Percentiles rank a stretch among this genome's conserved stretches.
phyloP scores from a whole-genome alignment of 2,113 vertebrate genomes.

The Eptesicus fuscus region DNA sequence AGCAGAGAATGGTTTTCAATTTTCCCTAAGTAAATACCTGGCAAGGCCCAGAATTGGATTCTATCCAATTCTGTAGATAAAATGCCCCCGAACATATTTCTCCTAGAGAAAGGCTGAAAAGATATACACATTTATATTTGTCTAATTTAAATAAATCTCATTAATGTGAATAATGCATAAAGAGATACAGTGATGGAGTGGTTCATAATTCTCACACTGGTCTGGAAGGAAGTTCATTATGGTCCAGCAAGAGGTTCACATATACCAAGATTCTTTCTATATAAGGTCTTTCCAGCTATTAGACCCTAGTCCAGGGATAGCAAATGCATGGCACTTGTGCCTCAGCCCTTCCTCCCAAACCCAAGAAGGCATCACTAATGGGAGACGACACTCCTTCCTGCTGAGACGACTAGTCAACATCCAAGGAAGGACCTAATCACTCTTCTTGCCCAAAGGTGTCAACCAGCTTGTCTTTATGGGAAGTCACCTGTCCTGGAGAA shows the following conservation, averaged over 20 bases:
- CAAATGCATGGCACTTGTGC: not conserved
- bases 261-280: not conserved
- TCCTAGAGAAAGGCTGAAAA: slow-evolving; percentile 22
- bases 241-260: not conserved
- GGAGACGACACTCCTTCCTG: not conserved
- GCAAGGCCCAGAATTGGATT: slow-evolving; percentile 27
- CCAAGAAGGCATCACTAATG: not conserved
- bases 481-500: not conserved
- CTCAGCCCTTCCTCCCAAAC: not conserved
- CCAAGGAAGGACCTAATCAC: not conserved
- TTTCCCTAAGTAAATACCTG: slow-evolving; percentile 47
- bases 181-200: not conserved
- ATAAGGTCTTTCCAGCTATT: not conserved
- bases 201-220: not conserved
- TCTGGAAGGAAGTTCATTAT: not conserved
- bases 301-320: not conserved
- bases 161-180: slow-evolving; percentile 32
- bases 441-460: not conserved
- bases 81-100: slow-evolving; percentile 43
- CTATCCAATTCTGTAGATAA: slow-evolving; percentile 33
- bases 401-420: not conserved
- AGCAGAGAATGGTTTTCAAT: slow-evolving; percentile 23
- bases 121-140: slow-evolving; percentile 40
- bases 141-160: slow-evolving; percentile 48
- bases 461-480: not conserved